A percentile compares a stretch with the other conserved stretches of the same genome.
Conservation (phyloP, 2,113 vertebrate species). For the Apistogramma diplotaenia region DNA sequence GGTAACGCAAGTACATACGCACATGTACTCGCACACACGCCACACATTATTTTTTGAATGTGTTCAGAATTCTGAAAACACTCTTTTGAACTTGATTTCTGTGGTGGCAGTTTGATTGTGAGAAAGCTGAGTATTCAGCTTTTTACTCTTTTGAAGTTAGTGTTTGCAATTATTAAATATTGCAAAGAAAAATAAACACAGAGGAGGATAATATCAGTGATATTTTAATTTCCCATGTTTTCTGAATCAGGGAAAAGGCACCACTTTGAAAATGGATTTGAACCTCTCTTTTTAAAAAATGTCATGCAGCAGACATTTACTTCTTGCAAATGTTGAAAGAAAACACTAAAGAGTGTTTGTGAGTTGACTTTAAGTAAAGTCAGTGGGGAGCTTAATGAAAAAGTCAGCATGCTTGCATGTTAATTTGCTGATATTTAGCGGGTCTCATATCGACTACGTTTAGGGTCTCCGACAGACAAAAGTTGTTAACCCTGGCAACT, state of each 20-base stretch:
- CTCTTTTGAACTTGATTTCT: neutral
- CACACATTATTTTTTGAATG: neutral
- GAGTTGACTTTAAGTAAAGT: neutral
- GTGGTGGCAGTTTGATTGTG: neutral
- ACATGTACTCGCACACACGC: neutral
- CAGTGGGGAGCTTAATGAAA: neutral
- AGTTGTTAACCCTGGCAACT: neutral
- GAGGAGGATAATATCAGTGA: neutral
- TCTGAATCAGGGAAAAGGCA: too few species aligned
- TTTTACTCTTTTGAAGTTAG: neutral
- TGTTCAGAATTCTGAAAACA: neutral
- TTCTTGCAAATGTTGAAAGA: neutral
- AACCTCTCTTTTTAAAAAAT: rapidly evolving
- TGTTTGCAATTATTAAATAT: neutral
- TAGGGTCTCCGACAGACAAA: neutral
- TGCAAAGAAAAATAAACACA: too few species aligned
- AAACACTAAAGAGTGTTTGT: neutral
- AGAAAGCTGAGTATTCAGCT: neutral
- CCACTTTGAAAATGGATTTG: neutral
- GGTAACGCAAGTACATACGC: neutral
- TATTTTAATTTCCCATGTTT: neutral
- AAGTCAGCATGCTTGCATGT: neutral
- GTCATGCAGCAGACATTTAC: neutral
- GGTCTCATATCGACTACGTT: neutral
- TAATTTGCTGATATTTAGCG: neutral